These are phyloP conservation scores for Oryzaephilus surinamensis DNA, from an alignment of 1,140 invertebrate species.

Conservation along the genomic window DNA sequence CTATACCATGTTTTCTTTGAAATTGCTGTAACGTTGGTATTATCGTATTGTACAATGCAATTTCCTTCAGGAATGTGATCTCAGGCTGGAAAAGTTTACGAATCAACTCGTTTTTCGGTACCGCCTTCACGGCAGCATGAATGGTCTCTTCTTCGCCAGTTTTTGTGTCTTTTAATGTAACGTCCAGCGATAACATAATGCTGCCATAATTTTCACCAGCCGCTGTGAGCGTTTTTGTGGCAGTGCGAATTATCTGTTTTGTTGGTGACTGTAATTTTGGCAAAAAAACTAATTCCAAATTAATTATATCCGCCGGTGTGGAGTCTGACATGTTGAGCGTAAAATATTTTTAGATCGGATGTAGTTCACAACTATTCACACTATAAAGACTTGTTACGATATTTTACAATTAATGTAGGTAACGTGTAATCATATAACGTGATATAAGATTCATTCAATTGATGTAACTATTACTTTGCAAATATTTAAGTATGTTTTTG, in stretches of 20 bases:
- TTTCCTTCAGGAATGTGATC: constrained; percentile 35
- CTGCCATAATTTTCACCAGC: constrained; percentile 50
- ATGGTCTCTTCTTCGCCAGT: constrained; percentile 20
- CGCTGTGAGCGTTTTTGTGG: constrained; percentile 34
- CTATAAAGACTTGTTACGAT: too few relatives aligned
- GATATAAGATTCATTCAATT: too few relatives aligned
- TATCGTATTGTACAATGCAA: constrained; percentile 18
- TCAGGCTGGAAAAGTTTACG: constrained; percentile 31
- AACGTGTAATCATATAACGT: too few relatives aligned
- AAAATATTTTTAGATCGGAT: too few relatives aligned
- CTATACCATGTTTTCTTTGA: constrained; percentile 11
- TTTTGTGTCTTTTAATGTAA: constrained; percentile 18
- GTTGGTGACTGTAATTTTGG: neutral
- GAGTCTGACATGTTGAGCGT: too few relatives aligned
- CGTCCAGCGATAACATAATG: constrained; percentile 38
- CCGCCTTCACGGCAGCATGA: constrained; percentile 36
- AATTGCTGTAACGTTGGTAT: constrained; percentile 19
- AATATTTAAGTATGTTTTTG: too few relatives aligned
- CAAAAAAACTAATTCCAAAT: too few relatives aligned
- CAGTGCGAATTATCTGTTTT: neutral
- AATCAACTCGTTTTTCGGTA: constrained; percentile 31
- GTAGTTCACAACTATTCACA: too few relatives aligned
- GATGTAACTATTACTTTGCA: too few relatives aligned
- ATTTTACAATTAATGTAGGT: too few relatives aligned
- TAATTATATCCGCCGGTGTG: too few relatives aligned